Base-by-base conservation (phyloP, 2,888 invertebrate species). In the Petrolisthes cinctipes region DNA sequence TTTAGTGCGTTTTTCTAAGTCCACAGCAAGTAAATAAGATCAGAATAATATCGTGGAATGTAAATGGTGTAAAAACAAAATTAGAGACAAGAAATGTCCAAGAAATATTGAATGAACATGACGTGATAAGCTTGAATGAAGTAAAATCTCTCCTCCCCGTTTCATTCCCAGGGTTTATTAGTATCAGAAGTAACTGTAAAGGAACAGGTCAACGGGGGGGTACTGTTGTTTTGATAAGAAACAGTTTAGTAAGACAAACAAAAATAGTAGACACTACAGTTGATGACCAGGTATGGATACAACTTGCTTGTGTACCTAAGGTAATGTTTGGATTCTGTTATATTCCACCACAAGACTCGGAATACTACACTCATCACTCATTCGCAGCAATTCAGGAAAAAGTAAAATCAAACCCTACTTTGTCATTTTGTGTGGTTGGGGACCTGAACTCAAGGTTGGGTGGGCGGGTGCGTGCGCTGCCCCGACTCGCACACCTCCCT, bases 31-130 rank as follows among this genome's bases (percentile, higher is more conserved):
- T 54, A 79, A 79, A 6, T 56, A 51, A 5, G 6, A 6, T 79
- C 6, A 79, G 57, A n/a, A 71, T 71, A 11, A 6, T 71, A 71
- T 71, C 71, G n/a, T 11, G 71, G 71, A 71, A 71, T 71, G 23
- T 61, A 57, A 61, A 61, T 20, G 80, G 61, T 37, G 80, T 61
- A 7, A 81, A 61, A 81, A 81, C 80, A 7, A 23, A 81, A 61
- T n/a, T 81, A n/a, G 61, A 81, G 17, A 81, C 57, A 61, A 81
- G 5, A 23, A 11, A 57, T 9, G 6, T 80, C 20, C 80, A 81
- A 54, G 37, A 37, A 5, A 5, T 81, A n/a, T n/a, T 81, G 11
- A 4, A 9, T 5, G 56, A 81, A 14, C 11, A 81, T 23, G 80
- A 61, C 37, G 37, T 81, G 11, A 23, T 81, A 17, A 81, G 80